Evolutionary conservation across 53 echinoderm and acorn worm species (phyloP).

Genomic region (Apostichopus leukothele): DNA sequence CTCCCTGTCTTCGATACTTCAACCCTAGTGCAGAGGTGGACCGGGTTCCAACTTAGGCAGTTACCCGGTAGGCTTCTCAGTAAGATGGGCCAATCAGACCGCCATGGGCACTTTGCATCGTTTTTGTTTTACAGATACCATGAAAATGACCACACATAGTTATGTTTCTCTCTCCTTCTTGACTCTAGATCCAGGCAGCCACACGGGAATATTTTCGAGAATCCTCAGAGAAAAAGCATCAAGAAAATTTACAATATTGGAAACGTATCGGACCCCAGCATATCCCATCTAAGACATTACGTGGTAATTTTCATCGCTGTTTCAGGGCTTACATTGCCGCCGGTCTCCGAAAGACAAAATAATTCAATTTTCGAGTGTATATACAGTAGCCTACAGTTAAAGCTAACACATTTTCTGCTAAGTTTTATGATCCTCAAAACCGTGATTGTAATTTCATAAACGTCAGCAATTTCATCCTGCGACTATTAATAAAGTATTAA

Average conservation of each 20-base stretch:
- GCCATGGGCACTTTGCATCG: too few species aligned
- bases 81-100: too few species aligned
- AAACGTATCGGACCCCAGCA: constrained; percentile 61
- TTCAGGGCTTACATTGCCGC: constrained; percentile 80
- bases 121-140: too few species aligned
- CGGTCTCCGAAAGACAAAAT: constrained; percentile 18
- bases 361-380: too few species aligned
- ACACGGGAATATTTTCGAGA: constrained; percentile 65
- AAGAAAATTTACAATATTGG: constrained; percentile 73
- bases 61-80: too few species aligned
- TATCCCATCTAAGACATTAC: constrained; percentile 71
- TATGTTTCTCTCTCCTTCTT: not conserved
- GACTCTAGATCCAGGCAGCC: constrained; percentile 61
- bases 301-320: constrained; percentile 68
- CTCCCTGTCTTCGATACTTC: too few species aligned
- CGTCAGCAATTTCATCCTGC: not conserved
- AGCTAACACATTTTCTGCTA: too few species aligned
- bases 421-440: too few species aligned
- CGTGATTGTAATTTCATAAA: not conserved
- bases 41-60: too few species aligned
- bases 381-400: too few species aligned
- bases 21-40: too few species aligned
- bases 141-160: not conserved
- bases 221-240: constrained; percentile 39
- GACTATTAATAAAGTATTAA: not conserved